Percentiles rank a stretch among this genome's conserved stretches.
These are phyloP conservation scores for Cephus nigrinus DNA, from an alignment of 2,888 invertebrate genomes.

Conservation along the genomic window DNA sequence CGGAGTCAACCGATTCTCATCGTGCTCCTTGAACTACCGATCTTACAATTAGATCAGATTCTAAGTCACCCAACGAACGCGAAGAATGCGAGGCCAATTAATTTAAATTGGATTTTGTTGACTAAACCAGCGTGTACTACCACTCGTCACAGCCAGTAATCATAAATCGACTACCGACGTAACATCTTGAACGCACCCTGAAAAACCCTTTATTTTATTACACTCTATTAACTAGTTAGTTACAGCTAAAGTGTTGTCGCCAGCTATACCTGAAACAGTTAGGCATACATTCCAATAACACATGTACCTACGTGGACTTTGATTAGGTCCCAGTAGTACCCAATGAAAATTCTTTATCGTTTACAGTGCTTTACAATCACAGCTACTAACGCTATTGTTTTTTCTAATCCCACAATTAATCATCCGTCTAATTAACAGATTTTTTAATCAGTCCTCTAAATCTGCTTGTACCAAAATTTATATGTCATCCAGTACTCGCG, in stretches of 20 bases:
- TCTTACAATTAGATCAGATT: background rate
- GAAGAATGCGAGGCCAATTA: conserved; percentile 22
- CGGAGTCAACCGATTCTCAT: background rate
- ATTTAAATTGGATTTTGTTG: conserved; percentile 21
- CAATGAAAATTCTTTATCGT: background rate
- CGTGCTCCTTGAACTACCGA: background rate
- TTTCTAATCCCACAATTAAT: background rate
- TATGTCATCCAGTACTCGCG: background rate
- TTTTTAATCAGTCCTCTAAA: background rate
- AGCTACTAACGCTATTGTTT: background rate
- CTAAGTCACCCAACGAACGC: background rate
- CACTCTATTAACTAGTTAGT: background rate
- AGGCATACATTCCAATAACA: background rate
- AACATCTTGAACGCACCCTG: background rate
- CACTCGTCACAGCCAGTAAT: background rate
- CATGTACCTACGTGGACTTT: background rate
- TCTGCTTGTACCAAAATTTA: background rate
- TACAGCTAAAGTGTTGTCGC: background rate
- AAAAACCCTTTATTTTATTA: background rate
- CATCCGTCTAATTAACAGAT: background rate
- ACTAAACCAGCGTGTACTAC: conserved; percentile 1
- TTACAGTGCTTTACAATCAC: background rate
- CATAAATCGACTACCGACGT: background rate
- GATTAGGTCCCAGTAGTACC: background rate
- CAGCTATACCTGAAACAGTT: background rate